phyloP scores from a whole-genome alignment of 2,888 invertebrate genomes.

The Ganaspis brasiliensis region DNA sequence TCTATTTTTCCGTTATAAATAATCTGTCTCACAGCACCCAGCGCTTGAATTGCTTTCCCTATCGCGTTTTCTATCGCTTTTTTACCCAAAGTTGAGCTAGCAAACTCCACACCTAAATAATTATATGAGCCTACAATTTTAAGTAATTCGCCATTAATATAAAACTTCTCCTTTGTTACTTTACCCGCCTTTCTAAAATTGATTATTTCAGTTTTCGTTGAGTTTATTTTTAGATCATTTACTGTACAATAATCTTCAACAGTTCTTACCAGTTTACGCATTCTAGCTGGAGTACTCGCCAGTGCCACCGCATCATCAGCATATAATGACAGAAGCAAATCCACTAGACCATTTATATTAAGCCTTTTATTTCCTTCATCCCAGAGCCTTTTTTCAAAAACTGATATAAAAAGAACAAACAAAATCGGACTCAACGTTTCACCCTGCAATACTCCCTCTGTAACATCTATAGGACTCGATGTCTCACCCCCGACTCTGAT shows the following conservation, averaged over 20 bases:
- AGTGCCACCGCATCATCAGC: conserved; percentile 27
- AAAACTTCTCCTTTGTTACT: conserved; percentile 15
- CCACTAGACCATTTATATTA: conserved; percentile 9
- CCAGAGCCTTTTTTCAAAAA: no score
- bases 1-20: no score
- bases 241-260: conserved; percentile 20
- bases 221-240: conserved; percentile 19
- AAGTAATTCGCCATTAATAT: not conserved
- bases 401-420: no score
- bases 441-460: no score
- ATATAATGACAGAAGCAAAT: conserved; percentile 18
- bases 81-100: no score
- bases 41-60: no score
- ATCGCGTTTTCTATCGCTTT: no score
- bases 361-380: not conserved
- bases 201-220: conserved; percentile 24
- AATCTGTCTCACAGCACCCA: no score
- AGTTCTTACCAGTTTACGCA: not conserved
- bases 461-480: no score
- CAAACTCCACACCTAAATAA: not conserved
- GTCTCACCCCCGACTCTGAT: no score
- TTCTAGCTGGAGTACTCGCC: not conserved
- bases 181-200: conserved; percentile 3
- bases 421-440: no score
- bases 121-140: conserved; percentile 25